These are phyloP conservation scores for Oryzias sinensis DNA, from an alignment of 2,797 vertebrate species.

Conservation along the genomic window DNA sequence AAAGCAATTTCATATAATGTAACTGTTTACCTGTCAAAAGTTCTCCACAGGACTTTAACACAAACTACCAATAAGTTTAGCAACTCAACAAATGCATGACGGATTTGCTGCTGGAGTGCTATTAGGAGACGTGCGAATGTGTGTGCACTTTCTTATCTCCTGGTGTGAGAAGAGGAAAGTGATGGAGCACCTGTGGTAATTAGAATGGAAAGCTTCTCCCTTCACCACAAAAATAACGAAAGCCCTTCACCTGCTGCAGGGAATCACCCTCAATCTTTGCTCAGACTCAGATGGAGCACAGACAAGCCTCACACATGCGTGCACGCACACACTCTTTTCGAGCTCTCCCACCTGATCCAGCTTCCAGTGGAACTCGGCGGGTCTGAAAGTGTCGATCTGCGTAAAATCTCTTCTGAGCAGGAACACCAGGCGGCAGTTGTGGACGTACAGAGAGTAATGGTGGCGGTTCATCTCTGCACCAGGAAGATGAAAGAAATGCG, in stretches of 20 bases:
- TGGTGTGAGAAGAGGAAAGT: conserved; percentile 41
- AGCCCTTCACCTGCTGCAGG: conserved; percentile 44
- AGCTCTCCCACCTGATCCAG: conserved; percentile 86
- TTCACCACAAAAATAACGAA: conserved; percentile 52
- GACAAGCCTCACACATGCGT: conserved; percentile 3
- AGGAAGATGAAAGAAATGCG: conserved; percentile 12
- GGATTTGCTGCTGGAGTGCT: conserved; percentile 40
- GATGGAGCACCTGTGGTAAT: conserved; percentile 62
- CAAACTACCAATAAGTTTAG: conserved; percentile 47
- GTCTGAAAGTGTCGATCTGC: conserved; percentile 91
- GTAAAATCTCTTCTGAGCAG: conserved; percentile 92
- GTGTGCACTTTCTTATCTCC: conserved; percentile 42
- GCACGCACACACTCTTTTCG: conserved; percentile 26
- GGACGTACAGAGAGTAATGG: conserved; percentile 93
- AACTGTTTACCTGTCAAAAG: conserved; percentile 23
- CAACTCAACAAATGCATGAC: conserved; percentile 43
- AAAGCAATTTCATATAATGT: conserved; percentile 13
- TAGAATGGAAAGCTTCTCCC: conserved; percentile 58
- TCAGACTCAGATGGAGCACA: conserved; percentile 19
- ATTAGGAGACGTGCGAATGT: conserved; percentile 37
- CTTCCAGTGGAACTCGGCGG: conserved; percentile 98
- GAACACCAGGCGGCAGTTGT: conserved; percentile 96
- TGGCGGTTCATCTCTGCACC: conserved; percentile 94
- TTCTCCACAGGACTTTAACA: conserved; percentile 23
- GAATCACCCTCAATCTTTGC: conserved; percentile 35